Evolutionary conservation across 2,888 invertebrate genomes (phyloP), one percentile per base, ranked within the genome.

Genomic region (Chloroclystis v-ata): DNA sequence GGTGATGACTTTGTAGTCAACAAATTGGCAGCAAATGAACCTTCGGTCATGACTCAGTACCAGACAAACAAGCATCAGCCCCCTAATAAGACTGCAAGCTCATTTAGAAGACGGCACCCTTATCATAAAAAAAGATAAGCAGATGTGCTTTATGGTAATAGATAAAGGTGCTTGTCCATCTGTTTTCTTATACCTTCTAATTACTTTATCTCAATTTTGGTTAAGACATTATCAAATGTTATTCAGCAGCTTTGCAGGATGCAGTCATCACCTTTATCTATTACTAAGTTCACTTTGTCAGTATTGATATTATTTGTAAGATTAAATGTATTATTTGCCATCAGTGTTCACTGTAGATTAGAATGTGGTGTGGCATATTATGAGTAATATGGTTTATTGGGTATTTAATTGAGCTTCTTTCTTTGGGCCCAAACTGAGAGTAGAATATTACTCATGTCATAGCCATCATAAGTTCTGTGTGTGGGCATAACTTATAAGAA

Each of bases 1-100:
- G 90, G 90, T 35, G 93, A 93, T 56, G 94, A 94, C 67, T 90
- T 95, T 61, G 92, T 93, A 47, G 89, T 95, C 4, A 94, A 94
- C 68, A 93, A 93, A 66, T 86, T 92, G 2, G 89, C 91, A 8
- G 89, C 91, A 0, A 77, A 89, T 16, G 92, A 93, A 65, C 81
- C 91, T 9, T 91, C 94, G 0, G 72, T 94, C 20, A 91, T 94
- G 37, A 86, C 92, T 26, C 92, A 92, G 59, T 94, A 92, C 69
- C 94, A 94, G 65, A 81, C 78, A 0, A 90, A 89, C 54, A 83
- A 83, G 54, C 65, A 77, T 28, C 82, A 81, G 49, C 77, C 74
- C 8, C 68, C 77, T 0, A 76, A 79, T 38, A 86, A 83, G 65
- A 71, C 84, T 9, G 56, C 63, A 1, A 75, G 63, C 25, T 72